Evolutionary conservation across 1,140 invertebrate species (phyloP).

Genomic region (Drosophila nigromelanica): DNA sequence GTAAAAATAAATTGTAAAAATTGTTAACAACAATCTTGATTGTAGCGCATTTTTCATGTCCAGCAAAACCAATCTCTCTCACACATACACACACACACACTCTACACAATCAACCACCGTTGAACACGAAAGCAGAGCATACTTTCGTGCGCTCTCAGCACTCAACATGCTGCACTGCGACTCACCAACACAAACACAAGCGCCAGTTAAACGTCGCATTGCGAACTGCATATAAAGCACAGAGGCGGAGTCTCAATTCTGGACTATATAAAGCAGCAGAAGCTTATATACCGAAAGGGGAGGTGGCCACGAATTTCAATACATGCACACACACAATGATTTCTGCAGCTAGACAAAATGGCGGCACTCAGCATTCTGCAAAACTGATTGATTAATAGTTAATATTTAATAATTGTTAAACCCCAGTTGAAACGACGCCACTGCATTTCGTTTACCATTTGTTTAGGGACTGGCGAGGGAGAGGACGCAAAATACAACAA

Average conservation of each 20-base stretch:
- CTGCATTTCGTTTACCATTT: conserved; percentile 80
- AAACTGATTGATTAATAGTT: conserved; percentile 23
- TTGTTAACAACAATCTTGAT: not conserved
- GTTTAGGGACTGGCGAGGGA: conserved; percentile 52
- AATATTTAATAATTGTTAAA: not conserved
- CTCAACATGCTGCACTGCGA: conserved; percentile 52
- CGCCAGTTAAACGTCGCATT: conserved; percentile 46
- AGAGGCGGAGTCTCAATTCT: conserved; percentile 73
- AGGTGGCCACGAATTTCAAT: conserved; percentile 44
- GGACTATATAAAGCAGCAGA: conserved; percentile 38
- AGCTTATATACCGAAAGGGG: conserved; percentile 63
- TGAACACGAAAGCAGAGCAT: conserved; percentile 26
- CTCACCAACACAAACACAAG: conserved; percentile 63
- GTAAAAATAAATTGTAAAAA: no score
- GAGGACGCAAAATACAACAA: conserved; percentile 43
- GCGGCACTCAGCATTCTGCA: conserved; percentile 33
- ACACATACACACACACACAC: not conserved
- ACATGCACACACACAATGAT: conserved; percentile 33
- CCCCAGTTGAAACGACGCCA: conserved; percentile 53
- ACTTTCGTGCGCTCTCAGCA: conserved; percentile 27
- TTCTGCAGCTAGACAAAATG: conserved; percentile 58
- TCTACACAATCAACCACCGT: conserved; percentile 58
- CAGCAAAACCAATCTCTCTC: conserved; percentile 31
- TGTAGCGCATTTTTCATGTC: conserved; percentile 57
- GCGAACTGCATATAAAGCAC: conserved; percentile 53